Percentiles rank a stretch among this genome's conserved stretches.
Evolutionary conservation across 2,113 vertebrate species (phyloP).

Genomic region (Dromiciops gliroides): DNA sequence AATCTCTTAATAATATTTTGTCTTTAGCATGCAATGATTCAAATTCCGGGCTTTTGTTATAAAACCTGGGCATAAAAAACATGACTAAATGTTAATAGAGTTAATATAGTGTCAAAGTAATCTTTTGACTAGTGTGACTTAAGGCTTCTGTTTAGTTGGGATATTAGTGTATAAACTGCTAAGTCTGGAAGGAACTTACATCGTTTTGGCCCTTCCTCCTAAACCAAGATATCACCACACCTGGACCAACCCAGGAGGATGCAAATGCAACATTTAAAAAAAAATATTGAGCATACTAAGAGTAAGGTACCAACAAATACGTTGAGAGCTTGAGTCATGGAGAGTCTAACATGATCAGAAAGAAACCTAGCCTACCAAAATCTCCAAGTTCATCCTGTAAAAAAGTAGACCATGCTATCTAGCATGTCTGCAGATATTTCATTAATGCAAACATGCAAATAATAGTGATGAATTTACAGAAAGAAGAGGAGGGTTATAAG

Average conservation of each 20-base stretch:
- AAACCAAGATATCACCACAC: not conserved
- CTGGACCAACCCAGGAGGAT: not conserved
- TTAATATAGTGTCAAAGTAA: not conserved
- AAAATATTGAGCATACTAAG: not conserved
- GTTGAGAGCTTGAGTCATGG: not conserved
- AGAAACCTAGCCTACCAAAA: not conserved
- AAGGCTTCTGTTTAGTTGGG: not conserved
- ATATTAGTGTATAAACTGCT: not conserved
- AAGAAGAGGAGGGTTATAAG: not conserved
- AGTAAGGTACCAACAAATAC: not conserved
- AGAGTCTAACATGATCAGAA: not conserved
- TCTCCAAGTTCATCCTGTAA: not conserved
- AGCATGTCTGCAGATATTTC: not conserved
- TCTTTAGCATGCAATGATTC: not conserved
- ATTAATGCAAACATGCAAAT: not conserved
- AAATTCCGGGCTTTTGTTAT: conserved; percentile 36
- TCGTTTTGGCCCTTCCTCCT: not conserved
- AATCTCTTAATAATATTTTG: conserved; percentile 33
- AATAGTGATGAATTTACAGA: not conserved
- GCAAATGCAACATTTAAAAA: not conserved
- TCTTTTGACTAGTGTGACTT: not conserved
- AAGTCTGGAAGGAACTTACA: not conserved
- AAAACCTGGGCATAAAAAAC: conserved; percentile 8
- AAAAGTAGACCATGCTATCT: not conserved
- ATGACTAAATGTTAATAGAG: not conserved